Percentiles rank a stretch among this genome's conserved stretches.
Evolutionary conservation across 2,888 invertebrate genomes (phyloP).

Genomic region (Luffia ferchaultella): DNA sequence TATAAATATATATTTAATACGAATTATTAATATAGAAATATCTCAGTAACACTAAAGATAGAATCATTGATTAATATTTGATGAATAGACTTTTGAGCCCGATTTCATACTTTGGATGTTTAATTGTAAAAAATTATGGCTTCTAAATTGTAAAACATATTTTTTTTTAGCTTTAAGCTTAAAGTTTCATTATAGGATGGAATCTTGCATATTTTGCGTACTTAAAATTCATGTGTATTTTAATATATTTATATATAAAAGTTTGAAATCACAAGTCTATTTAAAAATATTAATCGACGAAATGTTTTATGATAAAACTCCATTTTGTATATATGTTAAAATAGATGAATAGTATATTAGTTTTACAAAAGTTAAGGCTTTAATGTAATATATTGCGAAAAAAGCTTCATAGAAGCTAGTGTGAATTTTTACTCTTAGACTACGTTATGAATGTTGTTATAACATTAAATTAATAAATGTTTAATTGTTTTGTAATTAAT

Average conservation of each 20-base stretch:
- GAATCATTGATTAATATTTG: conserved; percentile 27
- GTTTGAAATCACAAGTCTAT: conserved; percentile 7
- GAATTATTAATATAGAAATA: conserved; percentile 11
- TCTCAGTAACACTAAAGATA: neutral
- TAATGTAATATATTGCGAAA: too few species aligned
- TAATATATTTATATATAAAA: neutral
- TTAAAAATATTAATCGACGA: conserved; percentile 3
- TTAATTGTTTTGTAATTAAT: too few species aligned
- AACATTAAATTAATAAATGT: too few species aligned
- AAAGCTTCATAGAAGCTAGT: too few species aligned
- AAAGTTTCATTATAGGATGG: neutral
- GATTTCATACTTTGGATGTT: conserved; percentile 39
- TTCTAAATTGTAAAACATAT: too few species aligned
- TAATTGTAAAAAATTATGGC: too few species aligned
- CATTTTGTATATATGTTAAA: neutral
- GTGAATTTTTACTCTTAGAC: too few species aligned
- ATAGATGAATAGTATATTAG: neutral
- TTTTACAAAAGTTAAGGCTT: neutral
- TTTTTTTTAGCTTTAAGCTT: too few species aligned
- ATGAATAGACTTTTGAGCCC: conserved; percentile 43
- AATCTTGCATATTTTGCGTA: neutral
- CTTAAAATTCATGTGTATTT: neutral
- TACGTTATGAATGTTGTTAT: too few species aligned
- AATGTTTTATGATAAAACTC: neutral
- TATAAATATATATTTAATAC: conserved; percentile 6